phyloP scores from a whole-genome alignment of 2,113 vertebrate genomes.

The Gnathonemus echidnorhynchus region DNA sequence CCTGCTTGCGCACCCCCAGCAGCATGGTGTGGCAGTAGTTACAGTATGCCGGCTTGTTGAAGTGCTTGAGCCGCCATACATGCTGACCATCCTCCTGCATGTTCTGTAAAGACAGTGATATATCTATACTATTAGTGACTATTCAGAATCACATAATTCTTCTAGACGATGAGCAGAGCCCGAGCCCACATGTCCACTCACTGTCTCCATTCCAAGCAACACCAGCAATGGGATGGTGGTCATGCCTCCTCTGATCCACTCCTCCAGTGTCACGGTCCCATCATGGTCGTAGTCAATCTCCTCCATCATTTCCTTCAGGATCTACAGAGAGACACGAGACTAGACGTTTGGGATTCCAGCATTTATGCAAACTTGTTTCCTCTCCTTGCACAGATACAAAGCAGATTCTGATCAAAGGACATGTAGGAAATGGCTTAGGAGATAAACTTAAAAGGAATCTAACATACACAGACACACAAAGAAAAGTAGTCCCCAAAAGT shows the following conservation, averaged over 20 bases:
- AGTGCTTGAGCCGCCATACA: constrained; percentile 88
- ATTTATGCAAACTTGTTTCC: neutral
- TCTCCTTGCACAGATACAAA: neutral
- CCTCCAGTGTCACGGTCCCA: constrained; percentile 83
- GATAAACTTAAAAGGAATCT: neutral
- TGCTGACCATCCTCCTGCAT: constrained; percentile 83
- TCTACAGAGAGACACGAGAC: constrained; percentile 53
- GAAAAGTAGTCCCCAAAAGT: no score
- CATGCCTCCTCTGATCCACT: constrained; percentile 95
- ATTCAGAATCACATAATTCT: neutral
- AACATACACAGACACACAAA: neutral
- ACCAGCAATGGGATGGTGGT: constrained; percentile 90
- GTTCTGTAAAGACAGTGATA: constrained; percentile 52
- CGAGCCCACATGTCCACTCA: constrained; percentile 52
- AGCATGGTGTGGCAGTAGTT: constrained; percentile 89
- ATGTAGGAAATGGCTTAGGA: neutral
- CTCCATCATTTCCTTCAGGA: constrained; percentile 95
- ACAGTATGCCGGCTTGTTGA: constrained; percentile 93
- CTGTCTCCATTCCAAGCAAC: constrained; percentile 83
- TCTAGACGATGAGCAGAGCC: no score
- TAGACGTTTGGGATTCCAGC: neutral
- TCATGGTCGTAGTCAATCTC: constrained; percentile 93
- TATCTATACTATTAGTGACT: neutral
- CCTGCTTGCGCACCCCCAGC: constrained; percentile 87
- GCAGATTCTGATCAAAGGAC: neutral